Evolutionary conservation across 2,888 invertebrate species (phyloP).

Genomic region (Ditula angustiorana): DNA sequence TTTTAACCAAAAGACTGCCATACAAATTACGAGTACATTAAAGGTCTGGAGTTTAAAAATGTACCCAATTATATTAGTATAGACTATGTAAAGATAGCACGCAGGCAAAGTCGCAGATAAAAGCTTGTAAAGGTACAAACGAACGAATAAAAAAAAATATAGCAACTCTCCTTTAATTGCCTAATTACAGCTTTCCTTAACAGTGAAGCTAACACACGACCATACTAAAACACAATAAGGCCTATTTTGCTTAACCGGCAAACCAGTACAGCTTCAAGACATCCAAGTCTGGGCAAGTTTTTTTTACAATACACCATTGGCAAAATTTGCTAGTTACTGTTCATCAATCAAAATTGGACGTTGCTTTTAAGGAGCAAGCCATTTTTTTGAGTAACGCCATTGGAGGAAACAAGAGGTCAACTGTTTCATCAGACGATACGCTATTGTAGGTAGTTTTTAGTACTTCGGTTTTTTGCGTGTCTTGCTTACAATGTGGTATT

Average conservation of each 20-base stretch:
- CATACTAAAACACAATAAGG: neutral
- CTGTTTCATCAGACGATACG: neutral
- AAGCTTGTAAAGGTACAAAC: no score
- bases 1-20: no score
- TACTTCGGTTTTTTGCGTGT: neutral
- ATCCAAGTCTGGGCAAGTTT: neutral
- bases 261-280: neutral
- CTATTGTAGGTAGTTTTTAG: neutral
- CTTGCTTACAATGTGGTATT: neutral
- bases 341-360: neutral
- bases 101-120: no score
- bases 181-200: neutral
- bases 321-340: neutral
- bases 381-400: neutral
- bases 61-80: no score
- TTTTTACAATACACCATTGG: neutral
- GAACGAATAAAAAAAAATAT: neutral
- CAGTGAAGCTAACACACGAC: neutral
- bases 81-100: no score
- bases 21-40: no score
- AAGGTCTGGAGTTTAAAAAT: no score
- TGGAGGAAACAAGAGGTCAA: no score
- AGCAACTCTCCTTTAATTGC: neutral
- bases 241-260: neutral
- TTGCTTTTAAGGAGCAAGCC: neutral